Conservation (phyloP, 2,113 vertebrate genomes). For the Pogona vitticeps region DNA sequence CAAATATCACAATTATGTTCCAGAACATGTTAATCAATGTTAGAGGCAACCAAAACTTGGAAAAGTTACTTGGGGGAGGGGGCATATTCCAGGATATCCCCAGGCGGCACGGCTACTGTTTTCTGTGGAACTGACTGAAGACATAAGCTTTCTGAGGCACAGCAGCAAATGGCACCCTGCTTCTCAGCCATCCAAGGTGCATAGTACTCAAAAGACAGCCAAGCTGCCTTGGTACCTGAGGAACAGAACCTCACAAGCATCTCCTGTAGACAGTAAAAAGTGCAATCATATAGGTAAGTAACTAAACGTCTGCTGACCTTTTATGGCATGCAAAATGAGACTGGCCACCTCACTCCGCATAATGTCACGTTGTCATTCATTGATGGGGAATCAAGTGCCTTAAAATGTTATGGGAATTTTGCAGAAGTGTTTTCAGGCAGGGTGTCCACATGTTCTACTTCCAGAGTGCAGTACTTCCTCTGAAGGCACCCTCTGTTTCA, state of each 20-base stretch:
- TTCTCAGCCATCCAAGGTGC: too few relatives aligned
- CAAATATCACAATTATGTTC: background rate
- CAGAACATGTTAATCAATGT: too few relatives aligned
- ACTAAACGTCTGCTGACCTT: background rate
- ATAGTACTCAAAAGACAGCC: too few relatives aligned
- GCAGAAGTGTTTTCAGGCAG: background rate
- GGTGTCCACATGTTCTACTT: background rate
- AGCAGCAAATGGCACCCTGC: too few relatives aligned
- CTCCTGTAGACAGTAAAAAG: background rate
- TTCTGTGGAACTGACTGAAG: too few relatives aligned
- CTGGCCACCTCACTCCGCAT: background rate
- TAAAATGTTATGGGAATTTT: background rate
- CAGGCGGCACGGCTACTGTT: too few relatives aligned
- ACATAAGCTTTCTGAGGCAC: too few relatives aligned
- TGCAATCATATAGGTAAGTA: background rate
- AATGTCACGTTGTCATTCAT: background rate
- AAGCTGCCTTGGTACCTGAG: background rate
- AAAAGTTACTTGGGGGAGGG: too few relatives aligned
- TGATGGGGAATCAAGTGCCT: background rate
- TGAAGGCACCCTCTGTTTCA: background rate
- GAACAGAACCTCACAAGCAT: background rate
- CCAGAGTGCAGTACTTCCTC: background rate
- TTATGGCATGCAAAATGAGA: background rate
- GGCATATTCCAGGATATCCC: too few relatives aligned
- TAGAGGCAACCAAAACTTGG: too few relatives aligned